These are phyloP conservation scores for Nemurella pictetii DNA, from an alignment of 2,888 invertebrate genomes.

Conservation along the genomic window DNA sequence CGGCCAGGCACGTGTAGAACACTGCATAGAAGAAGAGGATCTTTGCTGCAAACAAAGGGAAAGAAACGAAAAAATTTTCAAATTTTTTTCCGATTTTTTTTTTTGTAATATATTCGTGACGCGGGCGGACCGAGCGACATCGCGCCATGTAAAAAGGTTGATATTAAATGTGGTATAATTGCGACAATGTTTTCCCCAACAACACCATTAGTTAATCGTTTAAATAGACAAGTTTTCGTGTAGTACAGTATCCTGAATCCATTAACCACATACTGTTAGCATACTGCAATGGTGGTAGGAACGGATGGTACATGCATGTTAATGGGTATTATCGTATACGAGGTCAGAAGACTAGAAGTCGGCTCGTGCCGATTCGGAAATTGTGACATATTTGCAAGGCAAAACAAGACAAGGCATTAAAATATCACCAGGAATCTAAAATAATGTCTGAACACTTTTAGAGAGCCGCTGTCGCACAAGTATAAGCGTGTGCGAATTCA, in stretches of 20 bases:
- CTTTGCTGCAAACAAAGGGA: constrained; percentile 66
- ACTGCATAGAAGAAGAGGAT: constrained; percentile 81
- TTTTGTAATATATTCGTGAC: not conserved
- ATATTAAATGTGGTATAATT: not conserved
- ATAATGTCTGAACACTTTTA: not conserved
- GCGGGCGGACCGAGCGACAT: not conserved
- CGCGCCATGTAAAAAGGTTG: not conserved
- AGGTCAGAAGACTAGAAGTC: not conserved
- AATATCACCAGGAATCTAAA: not conserved
- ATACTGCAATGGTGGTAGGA: not conserved
- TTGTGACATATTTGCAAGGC: not conserved
- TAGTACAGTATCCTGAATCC: not conserved
- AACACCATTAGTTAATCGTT: not conserved
- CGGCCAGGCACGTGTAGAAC: constrained; percentile 83
- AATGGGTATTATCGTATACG: not conserved
- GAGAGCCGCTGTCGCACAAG: not conserved
- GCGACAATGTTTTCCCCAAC: not conserved
- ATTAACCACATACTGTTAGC: not conserved
- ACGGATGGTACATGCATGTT: not conserved
- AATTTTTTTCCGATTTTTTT: not conserved
- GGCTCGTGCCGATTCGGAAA: not conserved
- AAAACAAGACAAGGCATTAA: not conserved
- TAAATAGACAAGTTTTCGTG: not conserved
- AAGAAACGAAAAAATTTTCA: constrained; percentile 34
- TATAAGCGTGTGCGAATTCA: not conserved